These are phyloP conservation scores for Caenorhabditis sp. DNA, from an alignment of 2,888 invertebrate species.

Conservation along the genomic window DNA sequence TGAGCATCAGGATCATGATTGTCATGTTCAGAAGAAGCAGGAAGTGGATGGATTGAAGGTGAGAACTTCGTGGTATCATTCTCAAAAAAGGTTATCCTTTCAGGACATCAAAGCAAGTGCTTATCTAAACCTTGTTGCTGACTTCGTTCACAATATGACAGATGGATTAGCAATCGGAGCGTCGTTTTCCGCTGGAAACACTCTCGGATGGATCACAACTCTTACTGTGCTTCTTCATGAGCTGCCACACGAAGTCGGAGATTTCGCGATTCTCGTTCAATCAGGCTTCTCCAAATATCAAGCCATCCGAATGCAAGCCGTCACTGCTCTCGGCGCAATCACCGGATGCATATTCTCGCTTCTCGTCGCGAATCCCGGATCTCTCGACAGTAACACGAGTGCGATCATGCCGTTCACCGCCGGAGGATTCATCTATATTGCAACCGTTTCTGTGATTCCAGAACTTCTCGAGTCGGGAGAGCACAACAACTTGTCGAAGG, in stretches of 20 bases:
- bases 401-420: conserved; percentile 93
- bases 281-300: conserved; percentile 94
- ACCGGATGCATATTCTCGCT: conserved; percentile 87
- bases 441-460: conserved; percentile 98
- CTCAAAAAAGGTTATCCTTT: background rate
- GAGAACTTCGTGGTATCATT: background rate
- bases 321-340: conserved; percentile 95
- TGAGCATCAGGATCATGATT: conserved; percentile 17
- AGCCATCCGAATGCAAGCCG: conserved; percentile 95
- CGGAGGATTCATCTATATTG: conserved; percentile 96
- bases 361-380: conserved; percentile 65
- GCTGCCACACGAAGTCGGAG: conserved; percentile 99
- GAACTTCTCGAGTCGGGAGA: conserved; percentile 88
- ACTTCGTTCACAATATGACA: conserved; percentile 98
- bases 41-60: conserved; percentile 20
- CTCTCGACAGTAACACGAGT: conserved; percentile 87
- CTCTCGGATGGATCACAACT: conserved; percentile 89
- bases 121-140: conserved; percentile 96
- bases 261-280: conserved; percentile 97
- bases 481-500: conserved; percentile 48
- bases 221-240: conserved; percentile 97
- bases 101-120: conserved; percentile 88
- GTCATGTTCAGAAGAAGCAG: conserved; percentile 27
- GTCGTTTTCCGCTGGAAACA: conserved; percentile 85
- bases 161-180: conserved; percentile 99